These are phyloP conservation scores for Lymantria monacha DNA, from an alignment of 2,888 invertebrate species.

Conservation along the genomic window DNA sequence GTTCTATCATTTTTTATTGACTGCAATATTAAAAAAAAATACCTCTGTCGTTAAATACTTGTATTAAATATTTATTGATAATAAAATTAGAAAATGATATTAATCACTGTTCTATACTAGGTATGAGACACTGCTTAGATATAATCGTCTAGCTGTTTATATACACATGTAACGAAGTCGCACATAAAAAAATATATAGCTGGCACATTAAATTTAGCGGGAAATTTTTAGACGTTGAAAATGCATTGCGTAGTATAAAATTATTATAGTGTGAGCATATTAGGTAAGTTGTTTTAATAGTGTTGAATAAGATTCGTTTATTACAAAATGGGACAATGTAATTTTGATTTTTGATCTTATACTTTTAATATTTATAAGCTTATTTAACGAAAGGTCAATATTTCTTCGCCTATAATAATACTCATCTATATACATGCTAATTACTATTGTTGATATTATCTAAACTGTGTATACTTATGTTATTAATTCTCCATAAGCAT, in stretches of 20 bases:
- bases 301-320: conserved; percentile 1
- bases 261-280: conserved; percentile 14
- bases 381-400: background rate
- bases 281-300: conserved; percentile 1
- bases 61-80: too few species aligned
- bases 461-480: conserved; percentile 8
- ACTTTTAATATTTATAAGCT: background rate
- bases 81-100: too few species aligned
- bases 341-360: background rate
- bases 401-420: background rate
- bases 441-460: conserved; percentile 9
- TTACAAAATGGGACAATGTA: conserved; percentile 19
- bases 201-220: conserved; percentile 68
- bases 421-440: conserved; percentile 8
- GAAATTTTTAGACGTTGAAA: conserved; percentile 57
- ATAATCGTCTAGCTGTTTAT: conserved; percentile 59
- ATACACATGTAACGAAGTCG: conserved; percentile 38
- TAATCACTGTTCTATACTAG: background rate
- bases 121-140: conserved; percentile 3
- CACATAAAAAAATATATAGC: conserved; percentile 54
- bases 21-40: too few species aligned
- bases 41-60: too few species aligned
- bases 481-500: conserved; percentile 38
- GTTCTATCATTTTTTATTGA: too few species aligned
- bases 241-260: conserved; percentile 35